Percentiles rank a stretch among this genome's conserved stretches.
These are phyloP conservation scores for Lepetodrilus schrolli DNA, from an alignment of 2,888 invertebrate genomes.

Conservation along the genomic window DNA sequence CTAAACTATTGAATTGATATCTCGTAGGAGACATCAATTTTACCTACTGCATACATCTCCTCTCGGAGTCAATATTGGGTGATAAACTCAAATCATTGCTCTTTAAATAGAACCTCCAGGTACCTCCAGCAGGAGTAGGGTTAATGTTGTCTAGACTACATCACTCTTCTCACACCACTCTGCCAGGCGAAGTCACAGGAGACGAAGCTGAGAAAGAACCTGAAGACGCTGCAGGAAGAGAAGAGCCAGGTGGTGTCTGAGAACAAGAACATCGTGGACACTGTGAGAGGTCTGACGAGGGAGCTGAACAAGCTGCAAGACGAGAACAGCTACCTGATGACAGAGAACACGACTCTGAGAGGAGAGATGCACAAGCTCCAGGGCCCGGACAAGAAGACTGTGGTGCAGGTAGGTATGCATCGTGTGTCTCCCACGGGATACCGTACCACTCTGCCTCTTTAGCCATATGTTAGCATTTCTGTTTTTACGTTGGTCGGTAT, in stretches of 20 bases:
- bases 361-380: constrained; percentile 26
- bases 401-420: constrained; percentile 36
- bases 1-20: too few species aligned
- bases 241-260: constrained; percentile 28
- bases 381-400: constrained; percentile 32
- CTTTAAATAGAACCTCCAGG: constrained; percentile 43
- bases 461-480: too few species aligned
- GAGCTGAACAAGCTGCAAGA: constrained; percentile 29
- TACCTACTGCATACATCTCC: too few species aligned
- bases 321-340: constrained; percentile 35
- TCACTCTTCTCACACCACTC: too few species aligned
- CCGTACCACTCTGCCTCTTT: too few species aligned
- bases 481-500: too few species aligned
- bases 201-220: constrained; percentile 48
- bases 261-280: constrained; percentile 9
- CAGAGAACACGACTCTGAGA: constrained; percentile 12
- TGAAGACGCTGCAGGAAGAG: constrained; percentile 34
- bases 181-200: constrained; percentile 41
- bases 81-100: constrained; percentile 39
- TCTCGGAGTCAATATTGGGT: too few species aligned
- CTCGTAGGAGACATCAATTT: constrained; percentile 36
- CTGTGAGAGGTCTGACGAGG: constrained; percentile 28
- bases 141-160: neutral
- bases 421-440: too few species aligned
- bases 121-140: too few species aligned